Evolutionary conservation across 2,797 vertebrate genomes (phyloP).

Genomic region (Macropus fuliginosus): DNA sequence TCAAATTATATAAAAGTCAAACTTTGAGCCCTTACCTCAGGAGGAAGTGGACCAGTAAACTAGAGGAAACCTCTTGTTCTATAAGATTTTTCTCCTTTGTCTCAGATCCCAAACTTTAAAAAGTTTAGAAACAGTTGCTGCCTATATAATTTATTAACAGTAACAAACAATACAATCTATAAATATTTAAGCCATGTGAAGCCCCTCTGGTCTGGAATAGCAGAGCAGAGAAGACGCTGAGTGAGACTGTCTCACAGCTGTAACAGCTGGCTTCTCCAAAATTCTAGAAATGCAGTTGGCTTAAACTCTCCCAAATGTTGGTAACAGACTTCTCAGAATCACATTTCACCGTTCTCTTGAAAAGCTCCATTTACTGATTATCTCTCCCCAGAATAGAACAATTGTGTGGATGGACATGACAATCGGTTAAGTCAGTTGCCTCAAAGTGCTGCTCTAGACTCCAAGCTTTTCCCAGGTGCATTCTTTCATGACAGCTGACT

Average conservation of each 20-base stretch:
- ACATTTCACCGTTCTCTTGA: not conserved
- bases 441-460: not conserved
- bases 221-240: not conserved
- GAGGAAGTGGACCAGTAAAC: not conserved
- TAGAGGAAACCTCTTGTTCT: not conserved
- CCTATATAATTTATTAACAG: not conserved
- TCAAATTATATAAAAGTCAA: not conserved
- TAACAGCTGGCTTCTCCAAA: not conserved
- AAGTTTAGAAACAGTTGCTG: not conserved
- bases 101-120: not conserved
- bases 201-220: not conserved
- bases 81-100: not conserved
- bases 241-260: not conserved
- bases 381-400: not conserved
- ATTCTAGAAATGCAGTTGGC: not conserved
- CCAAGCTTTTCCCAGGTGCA: not conserved
- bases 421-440: not conserved
- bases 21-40: not conserved
- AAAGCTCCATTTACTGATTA: not conserved
- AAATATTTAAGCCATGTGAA: not conserved
- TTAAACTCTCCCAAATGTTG: not conserved
- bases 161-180: not conserved
- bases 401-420: not conserved
- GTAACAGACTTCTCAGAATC: not conserved
- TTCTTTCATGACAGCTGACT: not conserved